These are phyloP conservation scores for Drosophila kurseongensis DNA, from an alignment of 1,140 invertebrate genomes.

Conservation along the genomic window DNA sequence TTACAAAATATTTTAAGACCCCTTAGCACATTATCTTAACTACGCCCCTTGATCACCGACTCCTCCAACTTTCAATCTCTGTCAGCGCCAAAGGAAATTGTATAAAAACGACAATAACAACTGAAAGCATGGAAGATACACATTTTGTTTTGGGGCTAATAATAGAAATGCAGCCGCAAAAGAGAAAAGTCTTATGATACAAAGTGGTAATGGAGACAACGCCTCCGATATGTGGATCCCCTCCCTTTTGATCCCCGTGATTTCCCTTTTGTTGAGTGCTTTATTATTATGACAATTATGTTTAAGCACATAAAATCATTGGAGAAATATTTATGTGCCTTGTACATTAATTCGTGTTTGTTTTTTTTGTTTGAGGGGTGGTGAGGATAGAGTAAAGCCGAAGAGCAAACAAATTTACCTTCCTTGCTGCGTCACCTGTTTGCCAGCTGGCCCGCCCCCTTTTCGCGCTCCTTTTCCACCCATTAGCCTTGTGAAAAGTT, in stretches of 20 bases:
- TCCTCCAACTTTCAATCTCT: slow-evolving; percentile 48
- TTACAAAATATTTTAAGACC: neutral
- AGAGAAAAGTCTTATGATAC: slow-evolving; percentile 26
- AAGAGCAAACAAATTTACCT: slow-evolving; percentile 44
- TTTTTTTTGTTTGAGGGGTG: slow-evolving; percentile 26
- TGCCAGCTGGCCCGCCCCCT: slow-evolving; percentile 28
- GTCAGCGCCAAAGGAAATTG: slow-evolving; percentile 42
- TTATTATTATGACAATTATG: slow-evolving; percentile 45
- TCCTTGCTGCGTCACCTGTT: slow-evolving; percentile 64
- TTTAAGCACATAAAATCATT: slow-evolving; percentile 55
- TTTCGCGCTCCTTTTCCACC: slow-evolving; percentile 4
- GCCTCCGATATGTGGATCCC: slow-evolving; percentile 31
- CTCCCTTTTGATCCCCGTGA: neutral
- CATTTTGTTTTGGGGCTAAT: slow-evolving; percentile 39
- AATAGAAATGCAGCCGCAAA: slow-evolving; percentile 37
- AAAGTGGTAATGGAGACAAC: slow-evolving; percentile 64
- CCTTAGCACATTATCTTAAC: neutral
- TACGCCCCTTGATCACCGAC: slow-evolving; percentile 22
- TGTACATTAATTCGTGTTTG: slow-evolving; percentile 48
- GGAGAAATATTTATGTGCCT: slow-evolving; percentile 50
- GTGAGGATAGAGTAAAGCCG: slow-evolving; percentile 25
- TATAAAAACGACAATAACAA: slow-evolving; percentile 38
- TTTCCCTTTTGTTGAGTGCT: slow-evolving; percentile 24
- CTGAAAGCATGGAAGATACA: slow-evolving; percentile 56
- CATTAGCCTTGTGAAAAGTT: slow-evolving; percentile 81